Evolutionary conservation across 2,888 invertebrate genomes (phyloP).

Genomic region (Cacoxenus indagator): DNA sequence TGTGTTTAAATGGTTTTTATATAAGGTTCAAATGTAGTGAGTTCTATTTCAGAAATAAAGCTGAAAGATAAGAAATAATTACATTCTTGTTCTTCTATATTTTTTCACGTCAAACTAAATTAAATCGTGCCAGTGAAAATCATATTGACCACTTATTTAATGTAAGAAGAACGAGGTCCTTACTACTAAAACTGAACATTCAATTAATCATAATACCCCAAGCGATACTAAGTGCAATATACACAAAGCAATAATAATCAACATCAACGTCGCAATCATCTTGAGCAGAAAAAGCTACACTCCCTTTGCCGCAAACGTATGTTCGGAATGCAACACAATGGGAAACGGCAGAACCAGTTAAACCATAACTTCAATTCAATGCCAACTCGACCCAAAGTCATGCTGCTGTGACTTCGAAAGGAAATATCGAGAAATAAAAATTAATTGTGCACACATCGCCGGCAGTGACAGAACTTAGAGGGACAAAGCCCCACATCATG

Average conservation of each 20-base stretch:
- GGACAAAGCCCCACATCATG: background rate
- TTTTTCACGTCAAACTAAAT: no score
- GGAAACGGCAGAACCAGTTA: background rate
- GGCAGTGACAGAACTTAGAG: background rate
- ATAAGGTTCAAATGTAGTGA: no score
- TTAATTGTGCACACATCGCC: conserved; percentile 47
- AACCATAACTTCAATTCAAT: conserved; percentile 14
- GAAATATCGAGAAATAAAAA: conserved; percentile 39
- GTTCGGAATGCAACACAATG: background rate
- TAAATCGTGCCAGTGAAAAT: background rate
- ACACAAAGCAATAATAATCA: conserved; percentile 26
- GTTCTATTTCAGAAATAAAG: no score
- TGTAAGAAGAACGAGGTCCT: conserved; percentile 26
- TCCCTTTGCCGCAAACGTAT: background rate
- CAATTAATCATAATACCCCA: conserved; percentile 1
- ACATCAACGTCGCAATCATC: conserved; percentile 30
- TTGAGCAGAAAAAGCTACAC: conserved; percentile 31
- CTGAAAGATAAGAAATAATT: no score
- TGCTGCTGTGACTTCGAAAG: background rate
- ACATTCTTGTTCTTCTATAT: no score
- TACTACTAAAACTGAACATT: conserved; percentile 30
- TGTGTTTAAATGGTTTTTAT: no score
- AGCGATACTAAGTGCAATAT: background rate
- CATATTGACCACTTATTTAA: background rate
- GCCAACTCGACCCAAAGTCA: background rate